Base-by-base conservation (phyloP, 2,888 invertebrate species). In the Cerceris rybyensis region DNA sequence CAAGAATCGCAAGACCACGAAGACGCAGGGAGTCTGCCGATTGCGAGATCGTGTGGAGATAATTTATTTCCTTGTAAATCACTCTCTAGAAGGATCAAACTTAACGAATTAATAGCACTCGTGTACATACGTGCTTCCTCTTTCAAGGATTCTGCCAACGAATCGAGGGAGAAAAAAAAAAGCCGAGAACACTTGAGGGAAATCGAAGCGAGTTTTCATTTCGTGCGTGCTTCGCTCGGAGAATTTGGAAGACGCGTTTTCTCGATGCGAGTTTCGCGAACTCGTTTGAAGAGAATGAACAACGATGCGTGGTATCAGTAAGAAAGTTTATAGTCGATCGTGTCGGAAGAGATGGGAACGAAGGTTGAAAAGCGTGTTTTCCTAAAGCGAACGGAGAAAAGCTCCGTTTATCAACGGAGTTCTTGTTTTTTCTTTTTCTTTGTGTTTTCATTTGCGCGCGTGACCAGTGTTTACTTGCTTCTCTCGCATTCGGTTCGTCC, bases 221-320 rank as follows among this genome's bases (percentile, higher is more conserved):
- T 57, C 57, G 28, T 9, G 8, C 46, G 7, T 4, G 55, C 1
- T 43, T 14, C 54, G 63, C 14, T 67, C 60, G 58, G 60, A 73
- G 55, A 65, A 71, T 75, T 80, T 80, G 83, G 83, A 83, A 83
- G 83, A 83, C 84, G 77, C 70, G 77, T 75, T 69, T 59, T 67
- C 57, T 71, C 66, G 46, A 72, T 68, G 55, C 73, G 68, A 70
- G 73, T 69, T 57, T 11, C 52, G 28, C 11, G 67, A 76, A 60
- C 70, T 75, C 71, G 65, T 50, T 71, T 65, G 41, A 52, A n/a
- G 68, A 59, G 59, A 75, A 64, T 66, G 75, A 76, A 81, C 72
- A 84, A 71, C 77, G 49, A 75, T 75, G 70, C 71, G 73, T 75
- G 75, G 67, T 75, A 68, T 75, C 72, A 55, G 66, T 58, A 28